A percentile compares a stretch with the other conserved stretches of the same genome.
Evolutionary conservation across 2,797 vertebrate genomes (phyloP).

Genomic region (Menidia menidia): DNA sequence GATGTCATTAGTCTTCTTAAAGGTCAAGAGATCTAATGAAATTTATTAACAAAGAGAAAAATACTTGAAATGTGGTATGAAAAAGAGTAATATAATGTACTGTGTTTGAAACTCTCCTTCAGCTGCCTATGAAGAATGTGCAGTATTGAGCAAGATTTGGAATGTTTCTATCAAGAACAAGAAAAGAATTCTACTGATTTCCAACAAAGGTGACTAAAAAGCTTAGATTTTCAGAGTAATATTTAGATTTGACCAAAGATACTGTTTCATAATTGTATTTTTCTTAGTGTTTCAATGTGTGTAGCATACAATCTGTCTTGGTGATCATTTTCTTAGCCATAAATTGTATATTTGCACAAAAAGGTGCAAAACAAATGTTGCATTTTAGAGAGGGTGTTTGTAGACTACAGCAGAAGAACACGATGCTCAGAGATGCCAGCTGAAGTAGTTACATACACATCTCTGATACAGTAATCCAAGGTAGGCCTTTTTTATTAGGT

Average conservation of each 20-base stretch:
- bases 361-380: slow-evolving; percentile 3
- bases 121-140: neutral
- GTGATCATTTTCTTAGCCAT: slow-evolving; percentile 9
- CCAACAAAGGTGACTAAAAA: neutral
- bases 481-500: slow-evolving; percentile 6
- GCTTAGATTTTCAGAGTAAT: slow-evolving; percentile 1
- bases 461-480: slow-evolving; percentile 20
- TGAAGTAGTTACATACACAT: slow-evolving; percentile 45
- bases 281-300: neutral
- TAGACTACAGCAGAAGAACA: slow-evolving; percentile 21
- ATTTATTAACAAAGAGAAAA: neutral
- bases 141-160: neutral
- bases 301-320: neutral
- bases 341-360: neutral
- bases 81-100: neutral
- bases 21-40: too few species aligned
- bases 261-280: neutral
- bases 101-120: neutral
- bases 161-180: neutral
- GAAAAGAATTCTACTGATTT: neutral
- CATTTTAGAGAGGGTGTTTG: neutral
- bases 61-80: neutral
- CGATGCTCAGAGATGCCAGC: slow-evolving; percentile 2
- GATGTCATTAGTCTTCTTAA: too few species aligned
- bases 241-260: neutral